A percentile compares a stretch with the other conserved stretches of the same genome.
Evolutionary conservation across 2,888 invertebrate genomes (phyloP).

Genomic region (Calliphora vomitoria): DNA sequence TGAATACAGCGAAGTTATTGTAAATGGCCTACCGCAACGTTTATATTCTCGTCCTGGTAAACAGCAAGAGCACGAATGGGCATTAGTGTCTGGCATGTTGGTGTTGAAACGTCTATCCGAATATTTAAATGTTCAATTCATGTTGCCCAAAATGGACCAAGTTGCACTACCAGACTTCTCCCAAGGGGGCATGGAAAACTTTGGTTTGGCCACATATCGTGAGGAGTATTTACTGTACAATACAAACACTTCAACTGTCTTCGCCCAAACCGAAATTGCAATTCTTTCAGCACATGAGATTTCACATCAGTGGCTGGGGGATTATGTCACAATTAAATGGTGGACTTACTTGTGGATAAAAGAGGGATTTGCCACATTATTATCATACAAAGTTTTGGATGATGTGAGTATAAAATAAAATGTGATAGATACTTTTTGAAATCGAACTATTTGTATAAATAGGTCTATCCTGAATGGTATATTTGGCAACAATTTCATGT

Average conservation of each 20-base stretch:
- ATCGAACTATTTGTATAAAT: not conserved
- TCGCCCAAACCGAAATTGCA: slow-evolving; percentile 84
- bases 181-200: slow-evolving; percentile 91
- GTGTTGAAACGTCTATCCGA: slow-evolving; percentile 89
- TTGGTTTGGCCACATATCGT: slow-evolving; percentile 91
- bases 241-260: slow-evolving; percentile 77
- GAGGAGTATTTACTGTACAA: slow-evolving; percentile 82
- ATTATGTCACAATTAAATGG: slow-evolving; percentile 89
- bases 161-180: slow-evolving; percentile 87
- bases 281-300: slow-evolving; percentile 87
- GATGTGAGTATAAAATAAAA: too few relatives aligned
- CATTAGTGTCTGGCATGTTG: slow-evolving; percentile 89
- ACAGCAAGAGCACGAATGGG: slow-evolving; percentile 86
- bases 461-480: slow-evolving; percentile 85
- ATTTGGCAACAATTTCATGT: slow-evolving; percentile 4
- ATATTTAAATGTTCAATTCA: slow-evolving; percentile 87
- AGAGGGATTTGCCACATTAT: slow-evolving; percentile 89
- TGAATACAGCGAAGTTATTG: slow-evolving; percentile 76
- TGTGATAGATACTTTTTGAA: not conserved
- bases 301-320: slow-evolving; percentile 92
- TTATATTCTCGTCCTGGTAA: slow-evolving; percentile 81
- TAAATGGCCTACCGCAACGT: slow-evolving; percentile 78
- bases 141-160: slow-evolving; percentile 93
- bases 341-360: slow-evolving; percentile 91
- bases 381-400: slow-evolving; percentile 97